phyloP scores from a whole-genome alignment of 2,888 invertebrate species.

The Dicyrtomina minuta region DNA sequence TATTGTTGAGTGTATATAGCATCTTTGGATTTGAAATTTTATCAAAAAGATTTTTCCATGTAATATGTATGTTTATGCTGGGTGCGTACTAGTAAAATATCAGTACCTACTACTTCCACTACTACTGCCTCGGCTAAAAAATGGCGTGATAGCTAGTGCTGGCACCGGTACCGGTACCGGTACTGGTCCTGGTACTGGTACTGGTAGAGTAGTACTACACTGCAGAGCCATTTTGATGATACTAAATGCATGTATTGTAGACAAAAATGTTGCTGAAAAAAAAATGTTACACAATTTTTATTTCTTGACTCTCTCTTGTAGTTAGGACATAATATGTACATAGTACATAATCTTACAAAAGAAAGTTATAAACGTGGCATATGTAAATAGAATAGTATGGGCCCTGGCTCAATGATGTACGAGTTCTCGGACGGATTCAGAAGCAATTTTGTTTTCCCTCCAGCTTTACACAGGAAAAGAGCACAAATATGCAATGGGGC shows the following conservation, averaged over 20 bases:
- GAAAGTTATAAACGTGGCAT: background rate
- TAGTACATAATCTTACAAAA: background rate
- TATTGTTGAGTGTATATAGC: background rate
- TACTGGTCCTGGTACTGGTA: too few species aligned
- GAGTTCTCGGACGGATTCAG: constrained; percentile 13
- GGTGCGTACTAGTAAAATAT: constrained; percentile 1
- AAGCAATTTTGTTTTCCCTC: constrained; percentile 31
- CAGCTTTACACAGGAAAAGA: constrained; percentile 18
- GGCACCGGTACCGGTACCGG: too few species aligned
- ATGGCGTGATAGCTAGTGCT: background rate
- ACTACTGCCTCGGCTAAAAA: background rate
- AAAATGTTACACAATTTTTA: too few species aligned
- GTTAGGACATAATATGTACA: too few species aligned
- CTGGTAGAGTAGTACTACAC: too few species aligned
- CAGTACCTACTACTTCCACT: background rate
- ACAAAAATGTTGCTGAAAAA: too few species aligned
- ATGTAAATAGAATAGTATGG: background rate
- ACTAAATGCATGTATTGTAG: background rate
- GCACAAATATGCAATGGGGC: constrained; percentile 24
- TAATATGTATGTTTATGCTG: too few species aligned
- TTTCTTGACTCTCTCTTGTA: too few species aligned
- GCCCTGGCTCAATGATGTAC: background rate
- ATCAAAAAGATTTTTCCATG: background rate
- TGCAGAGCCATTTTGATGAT: background rate
- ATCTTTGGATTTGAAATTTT: background rate